These are phyloP conservation scores for Tetranychus piercei DNA, from an alignment of 2,888 invertebrate species.

Conservation along the genomic window DNA sequence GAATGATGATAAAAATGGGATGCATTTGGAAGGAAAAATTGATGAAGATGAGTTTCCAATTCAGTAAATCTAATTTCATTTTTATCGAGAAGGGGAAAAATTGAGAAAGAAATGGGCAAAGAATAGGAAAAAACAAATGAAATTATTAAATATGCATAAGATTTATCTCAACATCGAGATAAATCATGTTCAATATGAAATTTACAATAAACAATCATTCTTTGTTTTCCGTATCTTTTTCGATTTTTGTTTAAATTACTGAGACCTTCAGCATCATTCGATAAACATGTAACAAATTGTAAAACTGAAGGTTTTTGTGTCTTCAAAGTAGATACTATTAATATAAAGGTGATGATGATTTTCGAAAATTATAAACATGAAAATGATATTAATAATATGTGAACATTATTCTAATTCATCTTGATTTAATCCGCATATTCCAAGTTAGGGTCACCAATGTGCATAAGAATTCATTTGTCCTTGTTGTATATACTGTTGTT, in stretches of 20 bases:
- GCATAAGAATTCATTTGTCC: conserved; percentile 4
- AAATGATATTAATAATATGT: background rate
- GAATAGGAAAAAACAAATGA: background rate
- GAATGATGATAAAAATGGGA: background rate
- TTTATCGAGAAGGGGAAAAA: background rate
- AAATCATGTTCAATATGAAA: background rate
- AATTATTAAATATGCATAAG: background rate
- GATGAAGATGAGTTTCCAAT: background rate
- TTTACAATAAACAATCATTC: background rate
- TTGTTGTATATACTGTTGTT: conserved; percentile 9
- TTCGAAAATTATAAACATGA: background rate
- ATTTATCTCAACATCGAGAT: background rate
- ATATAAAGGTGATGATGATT: background rate
- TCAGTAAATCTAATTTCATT: background rate
- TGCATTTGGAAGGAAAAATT: background rate
- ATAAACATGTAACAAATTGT: background rate
- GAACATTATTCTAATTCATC: no score
- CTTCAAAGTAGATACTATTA: background rate
- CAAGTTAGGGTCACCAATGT: background rate
- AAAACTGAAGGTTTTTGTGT: background rate
- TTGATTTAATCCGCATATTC: background rate
- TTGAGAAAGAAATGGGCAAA: conserved; percentile 1
- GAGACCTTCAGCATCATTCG: background rate
- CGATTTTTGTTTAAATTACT: background rate
- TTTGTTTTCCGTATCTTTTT: background rate